Base-by-base conservation (phyloP, 1,140 invertebrate species). In the Conus ventricosus region DNA sequence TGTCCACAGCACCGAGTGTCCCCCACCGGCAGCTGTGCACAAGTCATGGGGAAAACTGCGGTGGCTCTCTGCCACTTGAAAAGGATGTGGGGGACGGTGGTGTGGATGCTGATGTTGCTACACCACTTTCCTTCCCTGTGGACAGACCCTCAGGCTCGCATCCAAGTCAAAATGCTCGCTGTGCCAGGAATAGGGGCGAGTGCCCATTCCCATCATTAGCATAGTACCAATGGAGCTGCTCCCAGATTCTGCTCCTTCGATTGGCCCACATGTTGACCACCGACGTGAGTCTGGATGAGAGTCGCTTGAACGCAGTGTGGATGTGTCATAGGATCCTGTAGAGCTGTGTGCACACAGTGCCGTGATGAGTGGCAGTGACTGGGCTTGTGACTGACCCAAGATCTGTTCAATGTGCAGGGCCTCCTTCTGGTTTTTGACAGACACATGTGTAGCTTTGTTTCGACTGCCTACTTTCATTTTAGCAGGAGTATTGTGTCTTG, bases 121-220 rank as follows among this genome's bases (percentile, higher is more conserved):
- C 89, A 60, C 76, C 13, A 63, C 87, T 23, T 27, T 80, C 20
- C 17, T 55, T 17, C 71, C 83, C n/a, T 39, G 39, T 39, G 39
- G 39, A 39, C 39, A 39, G 39, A 39, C 39, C 39, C 39, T 39
- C 39, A 39, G 39, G 39, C 39, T 39, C 39, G 39, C 20, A 87
- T 94, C 94, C n/a, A 94, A 84, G 76, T 94, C 93, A 91, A 94
- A 94, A 81, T 90, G 92, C 86, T 94, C 94, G 90, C 93, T 93
- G 81, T 94, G 93, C 94, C 94, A 94, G 84, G 93, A 94, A 81
- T 93, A 93, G 0, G 94, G 94, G n/a, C 94, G 88, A 11, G 91
- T 89, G 51, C 89, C 90, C 17, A 91, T 88, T 27, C 89, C 90
- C 15, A 92, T 89, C 8, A 92, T 90, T 81, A 92, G 60, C 90